Evolutionary conservation across 37 sponge, comb jelly and placozoan species (phyloP).

Genomic region (Corticium candelabrum): DNA sequence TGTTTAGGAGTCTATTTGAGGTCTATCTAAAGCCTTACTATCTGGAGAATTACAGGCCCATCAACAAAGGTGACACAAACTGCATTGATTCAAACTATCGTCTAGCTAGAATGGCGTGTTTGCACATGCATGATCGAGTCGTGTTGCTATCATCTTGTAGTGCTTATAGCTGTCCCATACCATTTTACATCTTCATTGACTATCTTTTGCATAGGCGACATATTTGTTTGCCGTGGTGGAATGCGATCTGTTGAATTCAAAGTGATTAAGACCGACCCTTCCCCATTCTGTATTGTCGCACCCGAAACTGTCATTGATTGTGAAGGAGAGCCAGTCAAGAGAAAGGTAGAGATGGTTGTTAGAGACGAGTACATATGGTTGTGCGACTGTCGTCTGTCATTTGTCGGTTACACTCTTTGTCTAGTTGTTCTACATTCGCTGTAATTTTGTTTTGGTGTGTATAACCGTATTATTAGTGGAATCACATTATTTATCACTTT

Average conservation of each 20-base stretch:
- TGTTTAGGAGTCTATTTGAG: conserved; percentile 89
- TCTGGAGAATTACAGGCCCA: conserved; percentile 96
- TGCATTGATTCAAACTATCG: too few species aligned
- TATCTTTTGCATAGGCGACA: conserved; percentile 51
- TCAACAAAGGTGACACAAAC: conserved; percentile 63
- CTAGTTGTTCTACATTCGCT: not conserved
- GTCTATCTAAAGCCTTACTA: conserved; percentile 98
- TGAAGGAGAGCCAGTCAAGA: conserved; percentile 97
- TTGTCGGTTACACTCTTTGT: not conserved
- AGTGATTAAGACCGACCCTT: conserved; percentile 92
- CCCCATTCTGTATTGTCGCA: conserved; percentile 97
- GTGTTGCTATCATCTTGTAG: too few species aligned
- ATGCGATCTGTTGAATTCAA: conserved; percentile 99
- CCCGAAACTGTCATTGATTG: conserved; percentile 99
- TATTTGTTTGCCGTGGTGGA: conserved; percentile 92
- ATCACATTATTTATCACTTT: too few species aligned
- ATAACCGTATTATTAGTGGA: not conserved
- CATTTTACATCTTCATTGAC: not conserved
- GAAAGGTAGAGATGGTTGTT: conserved; percentile 29
- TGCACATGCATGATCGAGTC: too few species aligned
- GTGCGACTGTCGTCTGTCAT: not conserved
- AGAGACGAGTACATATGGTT: not conserved
- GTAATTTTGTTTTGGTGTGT: not conserved
- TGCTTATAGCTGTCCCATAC: too few species aligned
- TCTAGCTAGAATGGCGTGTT: too few species aligned